phyloP scores from a whole-genome alignment of 1,140 invertebrate genomes.

The Chrysoperla carnea region DNA sequence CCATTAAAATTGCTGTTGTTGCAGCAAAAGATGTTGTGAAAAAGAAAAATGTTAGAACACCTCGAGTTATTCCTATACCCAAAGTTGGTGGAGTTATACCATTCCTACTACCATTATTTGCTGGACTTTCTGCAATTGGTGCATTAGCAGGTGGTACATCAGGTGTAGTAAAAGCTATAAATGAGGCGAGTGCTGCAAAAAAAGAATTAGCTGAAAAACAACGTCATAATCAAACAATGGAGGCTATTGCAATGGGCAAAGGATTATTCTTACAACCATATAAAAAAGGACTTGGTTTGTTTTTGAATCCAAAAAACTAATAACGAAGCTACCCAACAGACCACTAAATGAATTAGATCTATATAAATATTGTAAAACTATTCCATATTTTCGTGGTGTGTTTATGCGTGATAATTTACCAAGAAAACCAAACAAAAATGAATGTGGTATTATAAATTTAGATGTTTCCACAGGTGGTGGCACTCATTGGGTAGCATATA shows the following conservation, averaged over 20 bases:
- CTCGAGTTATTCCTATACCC: conserved; percentile 5
- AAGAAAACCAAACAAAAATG: conserved; percentile 4
- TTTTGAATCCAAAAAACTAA: conserved; percentile 10
- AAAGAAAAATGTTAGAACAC: no score
- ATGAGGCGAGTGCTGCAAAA: conserved; percentile 14
- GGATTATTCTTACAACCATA: conserved; percentile 19
- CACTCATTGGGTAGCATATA: conserved; percentile 16
- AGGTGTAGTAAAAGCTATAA: conserved; percentile 17
- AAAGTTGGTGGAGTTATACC: conserved; percentile 4
- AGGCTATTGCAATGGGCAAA: conserved; percentile 16
- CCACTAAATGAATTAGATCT: conserved; percentile 12
- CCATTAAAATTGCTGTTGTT: no score
- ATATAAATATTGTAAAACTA: conserved; percentile 9
- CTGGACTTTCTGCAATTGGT: conserved; percentile 5
- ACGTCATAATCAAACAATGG: conserved; percentile 18
- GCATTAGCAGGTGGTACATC: conserved; percentile 10
- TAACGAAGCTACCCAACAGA: conserved; percentile 6
- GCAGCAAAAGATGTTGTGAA: conserved; percentile 3
- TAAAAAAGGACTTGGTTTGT: conserved; percentile 13
- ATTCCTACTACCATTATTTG: conserved; percentile 6
- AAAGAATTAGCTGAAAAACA: conserved; percentile 13
- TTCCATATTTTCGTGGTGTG: conserved; percentile 16
- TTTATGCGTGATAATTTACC: conserved; percentile 15
- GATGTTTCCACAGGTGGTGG: conserved; percentile 8
- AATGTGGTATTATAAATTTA: conserved; percentile 14